Conservation (phyloP, 2,113 vertebrate genomes). For the Passer montanus region DNA sequence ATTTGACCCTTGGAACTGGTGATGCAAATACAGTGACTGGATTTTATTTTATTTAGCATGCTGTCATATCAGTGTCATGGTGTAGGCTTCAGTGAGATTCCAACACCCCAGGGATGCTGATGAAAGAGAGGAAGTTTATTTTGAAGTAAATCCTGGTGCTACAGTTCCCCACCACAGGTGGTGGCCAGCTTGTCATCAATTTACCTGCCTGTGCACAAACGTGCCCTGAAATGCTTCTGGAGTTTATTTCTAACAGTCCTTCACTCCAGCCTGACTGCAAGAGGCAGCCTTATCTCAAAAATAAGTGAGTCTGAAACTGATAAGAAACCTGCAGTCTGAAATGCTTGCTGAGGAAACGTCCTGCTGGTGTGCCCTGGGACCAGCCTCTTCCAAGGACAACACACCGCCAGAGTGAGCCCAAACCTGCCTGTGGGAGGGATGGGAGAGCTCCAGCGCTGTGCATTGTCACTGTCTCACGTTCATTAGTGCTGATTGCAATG, state of each 20-base stretch:
- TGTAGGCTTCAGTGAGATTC: not conserved
- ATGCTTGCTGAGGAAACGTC: not conserved
- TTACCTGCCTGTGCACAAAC: not conserved
- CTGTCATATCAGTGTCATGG: not conserved
- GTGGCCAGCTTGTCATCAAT: not conserved
- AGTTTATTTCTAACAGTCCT: not conserved
- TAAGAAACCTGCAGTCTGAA: not conserved
- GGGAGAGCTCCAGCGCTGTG: not conserved
- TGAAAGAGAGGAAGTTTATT: not conserved
- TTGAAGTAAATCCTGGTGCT: not conserved
- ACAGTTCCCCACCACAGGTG: fast-evolving
- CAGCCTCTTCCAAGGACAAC: not conserved
- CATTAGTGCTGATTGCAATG: not conserved
- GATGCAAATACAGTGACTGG: not conserved
- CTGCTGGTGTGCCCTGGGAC: not conserved
- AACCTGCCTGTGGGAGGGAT: not conserved
- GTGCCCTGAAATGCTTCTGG: not conserved
- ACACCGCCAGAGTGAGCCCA: not conserved
- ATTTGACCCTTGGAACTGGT: not conserved
- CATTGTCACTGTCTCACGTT: not conserved
- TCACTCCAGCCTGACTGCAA: not conserved
- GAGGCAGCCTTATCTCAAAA: not conserved
- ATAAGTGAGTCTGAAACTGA: not conserved
- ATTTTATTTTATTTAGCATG: not conserved
- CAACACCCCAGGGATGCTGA: not conserved